Conservation (phyloP, 2,888 invertebrate species). For the Phalera bucephala region DNA sequence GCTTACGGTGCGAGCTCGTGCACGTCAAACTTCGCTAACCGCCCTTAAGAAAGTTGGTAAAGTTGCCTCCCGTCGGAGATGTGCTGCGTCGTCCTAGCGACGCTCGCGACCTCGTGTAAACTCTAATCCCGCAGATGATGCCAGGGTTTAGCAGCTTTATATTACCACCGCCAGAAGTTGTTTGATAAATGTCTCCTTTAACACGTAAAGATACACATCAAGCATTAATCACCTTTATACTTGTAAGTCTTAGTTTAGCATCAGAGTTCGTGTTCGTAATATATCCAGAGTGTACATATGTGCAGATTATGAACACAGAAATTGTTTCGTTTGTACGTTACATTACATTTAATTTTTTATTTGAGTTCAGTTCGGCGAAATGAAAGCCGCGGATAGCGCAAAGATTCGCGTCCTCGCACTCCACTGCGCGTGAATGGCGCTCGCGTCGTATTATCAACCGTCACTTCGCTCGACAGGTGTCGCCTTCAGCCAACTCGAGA, state of each 20-base stretch:
- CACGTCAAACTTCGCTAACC: slow-evolving; percentile 80
- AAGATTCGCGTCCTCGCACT: slow-evolving; percentile 55
- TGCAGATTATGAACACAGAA: not conserved
- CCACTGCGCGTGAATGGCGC: slow-evolving; percentile 71
- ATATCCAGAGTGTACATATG: not conserved
- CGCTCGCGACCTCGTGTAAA: slow-evolving; percentile 70
- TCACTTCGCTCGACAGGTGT: slow-evolving; percentile 80
- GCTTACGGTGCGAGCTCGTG: slow-evolving; percentile 75
- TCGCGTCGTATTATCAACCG: slow-evolving; percentile 79
- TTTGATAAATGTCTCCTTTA: slow-evolving; percentile 60
- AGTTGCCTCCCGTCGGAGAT: slow-evolving; percentile 74
- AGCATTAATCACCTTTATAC: slow-evolving; percentile 13
- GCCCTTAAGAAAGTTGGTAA: slow-evolving; percentile 78
- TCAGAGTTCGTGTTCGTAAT: too few species aligned
- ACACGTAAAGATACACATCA: slow-evolving; percentile 25
- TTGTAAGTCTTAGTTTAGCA: too few species aligned
- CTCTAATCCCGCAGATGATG: slow-evolving; percentile 79
- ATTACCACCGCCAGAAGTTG: slow-evolving; percentile 65
- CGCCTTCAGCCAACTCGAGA: slow-evolving; percentile 81
- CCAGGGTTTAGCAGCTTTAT: slow-evolving; percentile 75
- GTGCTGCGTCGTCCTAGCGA: slow-evolving; percentile 58
- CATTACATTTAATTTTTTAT: slow-evolving; percentile 15
- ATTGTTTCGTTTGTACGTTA: not conserved
- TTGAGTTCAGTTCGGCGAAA: slow-evolving; percentile 20
- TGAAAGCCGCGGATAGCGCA: slow-evolving; percentile 37